Evolutionary conservation across 2,888 invertebrate genomes (phyloP).

Genomic region (Stenodera caucasica): DNA sequence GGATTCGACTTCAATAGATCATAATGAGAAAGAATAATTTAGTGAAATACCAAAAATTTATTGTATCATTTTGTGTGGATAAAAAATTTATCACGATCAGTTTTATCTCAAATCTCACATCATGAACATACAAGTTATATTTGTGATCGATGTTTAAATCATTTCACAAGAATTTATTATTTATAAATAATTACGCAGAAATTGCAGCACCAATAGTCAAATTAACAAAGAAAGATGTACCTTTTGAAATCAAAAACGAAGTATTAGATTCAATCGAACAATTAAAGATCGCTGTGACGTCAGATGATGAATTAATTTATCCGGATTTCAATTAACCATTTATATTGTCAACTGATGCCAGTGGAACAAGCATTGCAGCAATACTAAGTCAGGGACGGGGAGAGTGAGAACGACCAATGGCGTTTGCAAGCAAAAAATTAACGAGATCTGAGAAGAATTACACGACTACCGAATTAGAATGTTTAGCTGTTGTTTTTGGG

Average conservation of each 20-base stretch:
- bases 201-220: not conserved
- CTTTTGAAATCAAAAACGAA: too few relatives aligned
- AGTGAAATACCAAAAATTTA: too few relatives aligned
- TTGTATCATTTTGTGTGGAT: constrained; percentile 31
- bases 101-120: constrained; percentile 19
- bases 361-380: too few relatives aligned
- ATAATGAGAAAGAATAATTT: too few relatives aligned
- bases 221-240: not conserved
- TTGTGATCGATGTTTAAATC: constrained; percentile 31
- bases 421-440: not conserved
- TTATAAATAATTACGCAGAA: not conserved
- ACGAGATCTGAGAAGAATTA: constrained; percentile 9
- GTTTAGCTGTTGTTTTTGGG: constrained; percentile 12
- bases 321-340: too few relatives aligned
- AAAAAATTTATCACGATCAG: constrained; percentile 27
- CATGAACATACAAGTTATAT: constrained; percentile 15
- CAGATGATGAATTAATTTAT: too few relatives aligned
- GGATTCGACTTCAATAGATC: too few relatives aligned
- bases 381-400: too few relatives aligned
- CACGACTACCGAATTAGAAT: constrained; percentile 7
- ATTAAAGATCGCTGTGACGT: too few relatives aligned
- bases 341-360: too few relatives aligned
- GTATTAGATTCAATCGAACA: too few relatives aligned
- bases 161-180: constrained; percentile 6
- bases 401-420: not conserved